phyloP scores from a whole-genome alignment of 1,140 invertebrate genomes.

The roundworm (Caenorhabditis elegans) region WBcel235 BX284604.4:14572501-14573000 shows the following conservation, averaged over 20 bases:
- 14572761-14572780: neutral
- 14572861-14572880: neutral
- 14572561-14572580: too few relatives aligned
- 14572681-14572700: neutral
- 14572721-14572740: too few relatives aligned
- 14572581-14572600: too few relatives aligned
- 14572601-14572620: conserved; percentile 6
- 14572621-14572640: neutral
- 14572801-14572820: neutral
- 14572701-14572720: neutral
- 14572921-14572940: too few relatives aligned
- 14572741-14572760: neutral
- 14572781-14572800: neutral
- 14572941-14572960: too few relatives aligned
- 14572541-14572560: too few relatives aligned
- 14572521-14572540: too few relatives aligned
- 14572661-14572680: neutral
- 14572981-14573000: too few relatives aligned
- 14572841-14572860: too few relatives aligned
- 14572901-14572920: neutral
- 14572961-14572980: too few relatives aligned
- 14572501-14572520: too few relatives aligned
- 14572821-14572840: neutral
- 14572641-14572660: too few relatives aligned
- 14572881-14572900: neutral